phyloP scores from a whole-genome alignment of 2,797 vertebrate genomes.

The Centropyge bicolor region DNA sequence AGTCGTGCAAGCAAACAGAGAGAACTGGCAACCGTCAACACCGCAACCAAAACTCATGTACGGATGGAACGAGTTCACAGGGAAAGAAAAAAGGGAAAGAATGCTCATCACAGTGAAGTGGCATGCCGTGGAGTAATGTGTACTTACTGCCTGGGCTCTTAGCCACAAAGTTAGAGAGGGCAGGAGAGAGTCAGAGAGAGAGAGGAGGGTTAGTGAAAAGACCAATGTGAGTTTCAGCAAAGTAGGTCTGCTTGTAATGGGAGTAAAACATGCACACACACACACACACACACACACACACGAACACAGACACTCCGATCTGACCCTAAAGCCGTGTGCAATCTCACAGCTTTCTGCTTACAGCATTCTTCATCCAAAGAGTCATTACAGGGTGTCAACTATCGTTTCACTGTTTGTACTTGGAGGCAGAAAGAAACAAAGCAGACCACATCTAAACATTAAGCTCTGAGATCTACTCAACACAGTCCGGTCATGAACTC shows the following conservation, averaged over 20 bases:
- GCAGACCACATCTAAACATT: conserved; percentile 63
- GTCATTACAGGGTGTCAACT: conserved; percentile 59
- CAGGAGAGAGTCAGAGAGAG: conserved; percentile 72
- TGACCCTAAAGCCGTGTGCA: conserved; percentile 31
- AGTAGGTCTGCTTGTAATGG: conserved; percentile 42
- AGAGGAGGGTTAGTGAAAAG: conserved; percentile 78
- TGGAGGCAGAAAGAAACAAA: conserved; percentile 44
- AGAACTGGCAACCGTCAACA: conserved; percentile 30
- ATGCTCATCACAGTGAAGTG: conserved; percentile 48
- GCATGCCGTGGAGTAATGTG: conserved; percentile 73
- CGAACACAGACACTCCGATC: conserved; percentile 32
- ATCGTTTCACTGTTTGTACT: conserved; percentile 45
- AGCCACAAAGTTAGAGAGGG: conserved; percentile 81
- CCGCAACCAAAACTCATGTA: conserved; percentile 44
- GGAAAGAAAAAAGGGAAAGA: conserved; percentile 32
- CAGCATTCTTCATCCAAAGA: conserved; percentile 52
- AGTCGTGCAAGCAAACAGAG: conserved; percentile 9
- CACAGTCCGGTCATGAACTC: conserved; percentile 38
- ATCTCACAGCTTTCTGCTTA: conserved; percentile 47
- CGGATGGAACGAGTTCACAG: conserved; percentile 33
- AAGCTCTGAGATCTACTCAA: conserved; percentile 23
- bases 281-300: conserved; percentile 11
- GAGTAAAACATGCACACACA: conserved; percentile 29
- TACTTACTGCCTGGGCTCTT: conserved; percentile 86
- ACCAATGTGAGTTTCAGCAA: conserved; percentile 56